Evolutionary conservation across 2,888 invertebrate species (phyloP).

Genomic region (Xylota segnis): DNA sequence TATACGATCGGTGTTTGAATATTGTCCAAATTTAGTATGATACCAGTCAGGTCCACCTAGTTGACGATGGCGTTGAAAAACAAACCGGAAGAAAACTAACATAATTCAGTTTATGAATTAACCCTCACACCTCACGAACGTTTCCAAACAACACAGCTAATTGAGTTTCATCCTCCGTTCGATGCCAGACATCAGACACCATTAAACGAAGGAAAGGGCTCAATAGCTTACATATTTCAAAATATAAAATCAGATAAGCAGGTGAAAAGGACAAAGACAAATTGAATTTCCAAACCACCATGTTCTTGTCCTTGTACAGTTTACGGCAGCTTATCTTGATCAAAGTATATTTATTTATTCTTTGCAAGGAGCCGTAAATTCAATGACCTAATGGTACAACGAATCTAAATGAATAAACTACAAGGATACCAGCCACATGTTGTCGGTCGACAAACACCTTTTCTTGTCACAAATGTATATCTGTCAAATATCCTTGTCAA

Average conservation of each 20-base stretch:
- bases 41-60: no score
- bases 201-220: constrained; percentile 6
- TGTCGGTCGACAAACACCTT: constrained; percentile 34
- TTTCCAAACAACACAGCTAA: background rate
- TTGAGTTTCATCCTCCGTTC: constrained; percentile 25
- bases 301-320: constrained; percentile 14
- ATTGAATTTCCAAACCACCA: constrained; percentile 23
- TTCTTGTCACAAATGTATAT: constrained; percentile 48
- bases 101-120: background rate
- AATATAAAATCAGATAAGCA: constrained; percentile 35
- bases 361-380: constrained; percentile 30
- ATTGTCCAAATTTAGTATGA: no score
- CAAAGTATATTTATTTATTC: constrained; percentile 12
- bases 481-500: constrained; percentile 72
- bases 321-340: constrained; percentile 25
- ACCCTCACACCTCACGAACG: background rate
- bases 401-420: constrained; percentile 12
- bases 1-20: no score
- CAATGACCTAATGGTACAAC: constrained; percentile 6
- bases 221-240: constrained; percentile 5
- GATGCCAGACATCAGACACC: constrained; percentile 1
- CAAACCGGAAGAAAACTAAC: no score
- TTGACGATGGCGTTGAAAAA: no score
- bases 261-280: constrained; percentile 19
- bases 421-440: constrained; percentile 21